Conservation (phyloP, 2,113 vertebrate genomes). For the Plecotus auritus region DNA sequence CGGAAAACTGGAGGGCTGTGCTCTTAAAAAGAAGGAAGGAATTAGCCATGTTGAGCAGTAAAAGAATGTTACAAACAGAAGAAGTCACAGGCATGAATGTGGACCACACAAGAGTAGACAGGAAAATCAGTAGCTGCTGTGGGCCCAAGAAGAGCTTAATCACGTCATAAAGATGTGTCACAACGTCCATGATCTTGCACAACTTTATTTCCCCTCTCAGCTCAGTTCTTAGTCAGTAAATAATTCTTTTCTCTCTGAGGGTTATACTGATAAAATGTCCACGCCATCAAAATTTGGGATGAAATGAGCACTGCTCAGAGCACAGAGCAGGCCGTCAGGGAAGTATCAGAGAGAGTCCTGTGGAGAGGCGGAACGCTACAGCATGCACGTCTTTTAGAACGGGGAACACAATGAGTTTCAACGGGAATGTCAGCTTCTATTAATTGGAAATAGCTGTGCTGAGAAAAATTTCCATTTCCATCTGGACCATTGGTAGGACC, state of each 20-base stretch:
- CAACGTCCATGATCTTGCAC: not conserved
- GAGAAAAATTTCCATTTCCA: not conserved
- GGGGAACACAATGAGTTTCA: not conserved
- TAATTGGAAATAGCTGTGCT: not conserved
- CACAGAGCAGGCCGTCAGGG: not conserved
- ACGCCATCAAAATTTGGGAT: not conserved
- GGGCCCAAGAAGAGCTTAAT: not conserved
- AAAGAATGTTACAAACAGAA: not conserved
- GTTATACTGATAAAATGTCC: not conserved
- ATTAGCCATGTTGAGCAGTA: not conserved
- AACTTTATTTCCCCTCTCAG: not conserved
- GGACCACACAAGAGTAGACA: not conserved
- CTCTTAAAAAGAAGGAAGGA: not conserved
- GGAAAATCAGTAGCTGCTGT: not conserved
- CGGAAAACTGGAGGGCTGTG: not conserved
- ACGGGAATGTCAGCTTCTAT: not conserved
- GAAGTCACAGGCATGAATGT: not conserved
- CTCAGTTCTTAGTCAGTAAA: not conserved
- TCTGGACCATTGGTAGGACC: not conserved
- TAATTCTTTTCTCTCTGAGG: not conserved
- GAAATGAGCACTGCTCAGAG: not conserved
- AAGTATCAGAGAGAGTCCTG: fast-evolving
- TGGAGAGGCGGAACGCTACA: not conserved
- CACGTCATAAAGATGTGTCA: not conserved
- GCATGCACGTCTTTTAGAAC: not conserved